Conservation (phyloP, 2,113 vertebrate species). For the Puffinus mauretanicus region DNA sequence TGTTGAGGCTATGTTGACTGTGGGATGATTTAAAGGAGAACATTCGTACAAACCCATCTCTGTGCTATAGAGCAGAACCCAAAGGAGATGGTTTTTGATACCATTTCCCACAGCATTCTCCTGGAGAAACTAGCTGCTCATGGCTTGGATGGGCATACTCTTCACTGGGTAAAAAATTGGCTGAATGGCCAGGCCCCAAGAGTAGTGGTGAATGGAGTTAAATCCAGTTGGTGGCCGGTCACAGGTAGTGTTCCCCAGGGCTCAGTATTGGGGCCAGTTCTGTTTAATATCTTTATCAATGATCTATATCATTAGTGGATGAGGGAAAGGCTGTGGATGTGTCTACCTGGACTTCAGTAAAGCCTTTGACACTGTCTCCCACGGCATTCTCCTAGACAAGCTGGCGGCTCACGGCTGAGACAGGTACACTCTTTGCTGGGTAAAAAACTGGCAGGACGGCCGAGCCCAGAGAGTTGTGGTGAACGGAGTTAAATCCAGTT, state of each 20-base stretch:
- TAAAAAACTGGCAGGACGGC: no score
- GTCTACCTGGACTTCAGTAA: no score
- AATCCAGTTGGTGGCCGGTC: fast-evolving
- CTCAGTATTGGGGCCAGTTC: neutral
- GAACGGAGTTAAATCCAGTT: no score
- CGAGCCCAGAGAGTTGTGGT: no score
- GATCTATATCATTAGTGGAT: no score
- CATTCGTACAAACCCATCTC: neutral
- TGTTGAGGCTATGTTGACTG: neutral
- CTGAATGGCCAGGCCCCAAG: no score
- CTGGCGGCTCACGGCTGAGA: no score
- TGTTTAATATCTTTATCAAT: no score
- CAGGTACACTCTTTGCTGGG: no score
- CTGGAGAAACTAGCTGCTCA: neutral
- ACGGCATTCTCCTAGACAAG: no score
- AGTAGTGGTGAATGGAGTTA: neutral
- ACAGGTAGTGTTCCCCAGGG: fast-evolving
- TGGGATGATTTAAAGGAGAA: neutral
- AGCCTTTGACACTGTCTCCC: no score
- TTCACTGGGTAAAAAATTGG: neutral
- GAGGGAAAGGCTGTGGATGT: no score
- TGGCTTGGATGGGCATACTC: fast-evolving
- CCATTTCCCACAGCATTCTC: neutral
- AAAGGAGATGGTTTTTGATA: neutral
- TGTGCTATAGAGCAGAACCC: neutral